phyloP scores from a whole-genome alignment of 1,140 invertebrate species.

The Choristoneura fumiferana region DNA sequence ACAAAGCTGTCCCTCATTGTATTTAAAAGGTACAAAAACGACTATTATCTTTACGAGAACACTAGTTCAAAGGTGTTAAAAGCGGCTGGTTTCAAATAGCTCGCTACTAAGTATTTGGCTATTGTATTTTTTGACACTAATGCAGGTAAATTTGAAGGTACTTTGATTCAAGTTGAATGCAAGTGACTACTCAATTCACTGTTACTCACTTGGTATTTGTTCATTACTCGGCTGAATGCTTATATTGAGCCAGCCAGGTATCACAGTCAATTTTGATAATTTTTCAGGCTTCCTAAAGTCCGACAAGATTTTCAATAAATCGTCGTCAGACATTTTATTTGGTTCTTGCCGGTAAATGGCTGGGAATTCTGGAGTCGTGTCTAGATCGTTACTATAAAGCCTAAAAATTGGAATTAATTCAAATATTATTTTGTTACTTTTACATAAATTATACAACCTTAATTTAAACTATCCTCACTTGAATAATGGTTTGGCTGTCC shows the following conservation, averaged over 20 bases:
- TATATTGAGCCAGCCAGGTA: conserved; percentile 90
- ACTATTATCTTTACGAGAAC: too few species aligned
- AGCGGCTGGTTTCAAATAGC: too few species aligned
- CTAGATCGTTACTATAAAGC: conserved; percentile 89
- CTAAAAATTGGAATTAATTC: conserved; percentile 61
- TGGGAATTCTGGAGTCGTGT: conserved; percentile 88
- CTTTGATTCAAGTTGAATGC: too few species aligned
- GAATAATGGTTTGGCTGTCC: conserved; percentile 93
- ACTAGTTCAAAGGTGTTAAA: too few species aligned
- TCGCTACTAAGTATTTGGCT: too few species aligned
- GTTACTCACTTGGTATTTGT: conserved; percentile 82
- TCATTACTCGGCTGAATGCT: conserved; percentile 83
- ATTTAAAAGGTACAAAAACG: too few species aligned
- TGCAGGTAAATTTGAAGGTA: too few species aligned
- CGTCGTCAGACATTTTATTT: conserved; percentile 90
- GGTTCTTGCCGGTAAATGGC: conserved; percentile 93
- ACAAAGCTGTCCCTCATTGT: too few species aligned
- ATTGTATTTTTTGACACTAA: too few species aligned
- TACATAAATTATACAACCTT: too few species aligned
- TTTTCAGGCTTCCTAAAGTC: conserved; percentile 93
- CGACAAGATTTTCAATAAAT: conserved; percentile 91
- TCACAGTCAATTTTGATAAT: conserved; percentile 87
- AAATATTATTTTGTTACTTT: too few species aligned
- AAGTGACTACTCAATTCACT: too few species aligned
- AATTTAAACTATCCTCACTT: conserved; percentile 55